phyloP scores from a whole-genome alignment of 2,888 invertebrate species.

The Nipponacmea schrenckii region DNA sequence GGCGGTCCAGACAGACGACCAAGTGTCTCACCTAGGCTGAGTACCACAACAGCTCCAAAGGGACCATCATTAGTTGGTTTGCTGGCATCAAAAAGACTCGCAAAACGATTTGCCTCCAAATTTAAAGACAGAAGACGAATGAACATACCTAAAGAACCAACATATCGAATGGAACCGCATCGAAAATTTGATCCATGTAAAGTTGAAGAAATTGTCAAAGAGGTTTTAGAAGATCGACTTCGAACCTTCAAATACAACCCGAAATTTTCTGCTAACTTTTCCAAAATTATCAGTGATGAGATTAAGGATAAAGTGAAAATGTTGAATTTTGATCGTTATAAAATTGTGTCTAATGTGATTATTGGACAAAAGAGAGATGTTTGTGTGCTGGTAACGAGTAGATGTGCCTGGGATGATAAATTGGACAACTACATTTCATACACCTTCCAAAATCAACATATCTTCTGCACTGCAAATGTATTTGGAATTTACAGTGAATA shows the following conservation, averaged over 20 bases:
- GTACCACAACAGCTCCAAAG: background rate
- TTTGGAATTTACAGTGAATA: slow-evolving; percentile 52
- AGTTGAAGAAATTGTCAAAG: slow-evolving; percentile 39
- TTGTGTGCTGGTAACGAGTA: slow-evolving; percentile 37
- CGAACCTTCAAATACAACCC: slow-evolving; percentile 43
- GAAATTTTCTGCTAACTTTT: slow-evolving; percentile 42
- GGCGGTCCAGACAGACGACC: slow-evolving; percentile 2
- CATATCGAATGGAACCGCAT: slow-evolving; percentile 53
- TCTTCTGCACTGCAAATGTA: slow-evolving; percentile 50
- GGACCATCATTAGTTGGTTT: slow-evolving; percentile 44
- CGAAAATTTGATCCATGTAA: slow-evolving; percentile 35
- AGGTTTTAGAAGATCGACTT: slow-evolving; percentile 39
- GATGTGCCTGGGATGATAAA: slow-evolving; percentile 49
- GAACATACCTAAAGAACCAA: slow-evolving; percentile 41
- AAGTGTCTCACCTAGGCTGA: background rate
- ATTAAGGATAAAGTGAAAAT: slow-evolving; percentile 51
- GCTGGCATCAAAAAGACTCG: slow-evolving; percentile 44
- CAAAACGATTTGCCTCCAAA: slow-evolving; percentile 41
- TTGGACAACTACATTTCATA: slow-evolving; percentile 47
- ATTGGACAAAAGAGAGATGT: slow-evolving; percentile 51
- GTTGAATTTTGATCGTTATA: slow-evolving; percentile 53
- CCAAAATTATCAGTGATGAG: slow-evolving; percentile 47
- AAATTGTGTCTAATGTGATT: slow-evolving; percentile 43
- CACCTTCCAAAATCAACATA: slow-evolving; percentile 39
- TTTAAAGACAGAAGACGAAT: slow-evolving; percentile 26